phyloP scores from a whole-genome alignment of 2,888 invertebrate genomes.

The Camponotus fellah region DNA sequence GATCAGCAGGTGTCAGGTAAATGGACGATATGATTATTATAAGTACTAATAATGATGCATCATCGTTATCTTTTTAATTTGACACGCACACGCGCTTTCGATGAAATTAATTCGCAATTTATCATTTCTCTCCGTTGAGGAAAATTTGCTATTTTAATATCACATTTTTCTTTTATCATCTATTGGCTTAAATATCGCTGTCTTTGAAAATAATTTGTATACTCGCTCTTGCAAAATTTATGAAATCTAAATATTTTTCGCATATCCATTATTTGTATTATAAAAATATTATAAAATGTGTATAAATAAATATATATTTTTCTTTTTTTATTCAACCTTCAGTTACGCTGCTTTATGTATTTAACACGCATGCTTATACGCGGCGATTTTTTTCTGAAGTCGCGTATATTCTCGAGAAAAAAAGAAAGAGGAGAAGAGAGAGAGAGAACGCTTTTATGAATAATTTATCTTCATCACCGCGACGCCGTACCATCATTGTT shows the following conservation, averaged over 20 bases:
- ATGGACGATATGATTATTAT: conserved; percentile 3
- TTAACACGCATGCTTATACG: conserved; percentile 30
- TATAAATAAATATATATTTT: neutral
- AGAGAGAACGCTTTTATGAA: conserved; percentile 59
- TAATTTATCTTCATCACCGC: conserved; percentile 63
- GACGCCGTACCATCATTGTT: conserved; percentile 59
- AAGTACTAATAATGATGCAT: conserved; percentile 16
- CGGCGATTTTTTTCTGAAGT: conserved; percentile 23
- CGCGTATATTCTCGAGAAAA: conserved; percentile 7
- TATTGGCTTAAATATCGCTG: neutral
- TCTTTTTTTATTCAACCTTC: neutral
- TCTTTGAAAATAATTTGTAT: conserved; percentile 11
- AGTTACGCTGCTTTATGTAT: neutral
- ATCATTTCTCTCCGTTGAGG: neutral
- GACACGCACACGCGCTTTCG: neutral
- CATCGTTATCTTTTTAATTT: conserved; percentile 32
- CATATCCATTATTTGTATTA: neutral
- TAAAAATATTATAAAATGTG: neutral
- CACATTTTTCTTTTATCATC: neutral
- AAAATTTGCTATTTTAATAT: neutral
- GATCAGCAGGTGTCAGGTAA: neutral
- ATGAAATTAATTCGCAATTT: conserved; percentile 21
- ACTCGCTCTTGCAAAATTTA: neutral
- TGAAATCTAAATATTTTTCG: neutral
- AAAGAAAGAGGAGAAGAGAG: conserved; percentile 4